Evolutionary conservation across 2,888 invertebrate genomes (phyloP).

Genomic region (Caprella mutica): DNA sequence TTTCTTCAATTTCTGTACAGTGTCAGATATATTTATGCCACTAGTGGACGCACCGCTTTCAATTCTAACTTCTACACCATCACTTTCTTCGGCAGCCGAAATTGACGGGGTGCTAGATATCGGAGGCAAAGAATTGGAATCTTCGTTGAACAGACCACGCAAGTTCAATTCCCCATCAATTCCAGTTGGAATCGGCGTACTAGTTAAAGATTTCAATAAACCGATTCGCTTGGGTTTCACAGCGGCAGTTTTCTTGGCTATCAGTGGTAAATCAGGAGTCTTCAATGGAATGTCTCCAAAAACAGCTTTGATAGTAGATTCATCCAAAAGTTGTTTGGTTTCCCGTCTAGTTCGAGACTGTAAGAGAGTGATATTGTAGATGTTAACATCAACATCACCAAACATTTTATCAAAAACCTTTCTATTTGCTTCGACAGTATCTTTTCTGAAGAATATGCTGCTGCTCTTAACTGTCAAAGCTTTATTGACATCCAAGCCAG

Average conservation of each 20-base stretch:
- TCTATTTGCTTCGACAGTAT: constrained; percentile 24
- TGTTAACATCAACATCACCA: constrained; percentile 27
- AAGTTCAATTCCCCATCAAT: too few relatives aligned
- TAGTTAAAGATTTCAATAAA: constrained; percentile 15
- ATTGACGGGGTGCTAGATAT: constrained; percentile 9
- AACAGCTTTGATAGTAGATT: constrained; percentile 28
- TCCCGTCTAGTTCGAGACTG: constrained; percentile 27
- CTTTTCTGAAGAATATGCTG: constrained; percentile 28
- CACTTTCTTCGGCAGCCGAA: constrained; percentile 10
- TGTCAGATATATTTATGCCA: background rate
- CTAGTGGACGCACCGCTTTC: constrained; percentile 5
- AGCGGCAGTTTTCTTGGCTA: constrained; percentile 17
- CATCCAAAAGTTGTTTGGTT: constrained; percentile 26
- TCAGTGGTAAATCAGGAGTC: constrained; percentile 13
- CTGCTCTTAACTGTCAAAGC: constrained; percentile 7
- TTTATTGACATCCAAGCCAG: constrained; percentile 16
- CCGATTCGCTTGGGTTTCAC: constrained; percentile 13
- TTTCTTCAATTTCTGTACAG: background rate
- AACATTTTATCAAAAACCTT: constrained; percentile 24
- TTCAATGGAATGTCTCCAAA: constrained; percentile 17
- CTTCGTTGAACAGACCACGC: too few relatives aligned
- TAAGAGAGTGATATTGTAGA: constrained; percentile 21
- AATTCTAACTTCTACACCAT: constrained; percentile 10
- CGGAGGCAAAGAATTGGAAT: constrained; percentile 9
- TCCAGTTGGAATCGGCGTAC: too few relatives aligned